phyloP scores from a whole-genome alignment of 2,888 invertebrate genomes.

The Auanema freiburgensis region DNA sequence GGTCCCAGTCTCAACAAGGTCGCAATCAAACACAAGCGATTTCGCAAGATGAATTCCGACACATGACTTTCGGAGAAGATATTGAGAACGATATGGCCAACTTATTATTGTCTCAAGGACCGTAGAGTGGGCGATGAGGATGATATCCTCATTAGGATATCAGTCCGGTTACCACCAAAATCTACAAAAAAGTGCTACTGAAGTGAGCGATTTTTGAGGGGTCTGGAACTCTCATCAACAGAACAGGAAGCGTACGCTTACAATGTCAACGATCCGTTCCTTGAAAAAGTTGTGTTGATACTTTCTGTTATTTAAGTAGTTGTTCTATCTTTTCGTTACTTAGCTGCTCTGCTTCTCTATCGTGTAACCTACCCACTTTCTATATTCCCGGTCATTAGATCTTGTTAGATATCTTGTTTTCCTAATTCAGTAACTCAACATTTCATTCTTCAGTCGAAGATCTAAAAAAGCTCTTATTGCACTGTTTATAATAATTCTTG shows the following conservation, averaged over 20 bases:
- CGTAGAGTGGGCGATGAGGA: neutral
- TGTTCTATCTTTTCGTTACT: too few species aligned
- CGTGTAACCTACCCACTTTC: too few species aligned
- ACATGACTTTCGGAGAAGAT: slow-evolving; percentile 31
- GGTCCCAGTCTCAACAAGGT: slow-evolving; percentile 28
- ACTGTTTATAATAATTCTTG: too few species aligned
- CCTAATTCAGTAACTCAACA: neutral
- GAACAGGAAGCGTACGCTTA: too few species aligned
- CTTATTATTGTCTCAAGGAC: slow-evolving; percentile 43
- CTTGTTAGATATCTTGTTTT: neutral
- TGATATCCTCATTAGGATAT: too few species aligned
- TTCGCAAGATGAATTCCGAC: slow-evolving; percentile 27
- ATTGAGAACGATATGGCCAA: slow-evolving; percentile 43
- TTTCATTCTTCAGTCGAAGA: neutral
- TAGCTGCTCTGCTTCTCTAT: too few species aligned
- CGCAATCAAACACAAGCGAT: slow-evolving; percentile 10
- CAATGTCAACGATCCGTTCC: too few species aligned
- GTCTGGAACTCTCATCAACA: too few species aligned
- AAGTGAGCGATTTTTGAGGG: too few species aligned
- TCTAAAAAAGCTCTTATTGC: neutral
- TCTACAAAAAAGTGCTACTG: neutral
- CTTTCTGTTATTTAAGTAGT: too few species aligned
- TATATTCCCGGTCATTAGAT: too few species aligned
- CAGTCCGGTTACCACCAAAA: neutral
- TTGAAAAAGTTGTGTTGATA: too few species aligned